Evolutionary conservation across 2,888 invertebrate genomes (phyloP).

Genomic region (Heliconius charithonia): DNA sequence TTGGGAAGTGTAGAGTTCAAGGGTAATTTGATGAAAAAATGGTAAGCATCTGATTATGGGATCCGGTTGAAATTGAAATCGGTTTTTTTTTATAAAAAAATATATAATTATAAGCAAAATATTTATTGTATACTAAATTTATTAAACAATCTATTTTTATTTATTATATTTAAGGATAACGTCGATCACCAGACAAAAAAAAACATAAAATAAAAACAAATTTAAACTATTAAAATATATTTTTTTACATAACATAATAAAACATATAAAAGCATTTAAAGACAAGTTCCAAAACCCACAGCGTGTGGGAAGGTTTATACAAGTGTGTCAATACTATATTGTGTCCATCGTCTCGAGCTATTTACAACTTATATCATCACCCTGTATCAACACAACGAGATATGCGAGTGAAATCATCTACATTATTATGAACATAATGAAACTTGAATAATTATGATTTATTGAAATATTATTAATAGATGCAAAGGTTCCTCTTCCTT

Average conservation of each 20-base stretch:
- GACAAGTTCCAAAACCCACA: not conserved
- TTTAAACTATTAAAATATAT: not conserved
- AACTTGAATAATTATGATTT: not conserved
- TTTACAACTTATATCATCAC: not conserved
- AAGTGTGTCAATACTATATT: slow-evolving; percentile 12
- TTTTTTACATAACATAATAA: not conserved
- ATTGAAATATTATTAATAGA: not conserved
- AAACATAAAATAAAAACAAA: not conserved
- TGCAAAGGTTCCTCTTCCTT: too few relatives aligned
- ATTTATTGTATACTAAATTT: not conserved
- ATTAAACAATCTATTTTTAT: not conserved
- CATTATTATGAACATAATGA: not conserved
- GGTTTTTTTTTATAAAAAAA: too few relatives aligned
- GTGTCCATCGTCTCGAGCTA: not conserved
- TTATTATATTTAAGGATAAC: not conserved
- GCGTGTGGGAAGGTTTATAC: not conserved
- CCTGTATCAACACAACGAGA: not conserved
- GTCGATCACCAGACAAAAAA: too few relatives aligned
- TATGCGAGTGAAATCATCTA: not conserved
- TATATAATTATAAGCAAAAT: too few relatives aligned
- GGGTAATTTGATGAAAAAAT: too few relatives aligned
- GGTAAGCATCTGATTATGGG: too few relatives aligned
- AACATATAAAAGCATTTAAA: not conserved
- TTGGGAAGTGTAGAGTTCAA: too few relatives aligned
- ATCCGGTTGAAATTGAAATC: too few relatives aligned